Base-by-base conservation (phyloP, 35 echinoderm and acorn worm genomes). In the Ptychodera flava region DNA sequence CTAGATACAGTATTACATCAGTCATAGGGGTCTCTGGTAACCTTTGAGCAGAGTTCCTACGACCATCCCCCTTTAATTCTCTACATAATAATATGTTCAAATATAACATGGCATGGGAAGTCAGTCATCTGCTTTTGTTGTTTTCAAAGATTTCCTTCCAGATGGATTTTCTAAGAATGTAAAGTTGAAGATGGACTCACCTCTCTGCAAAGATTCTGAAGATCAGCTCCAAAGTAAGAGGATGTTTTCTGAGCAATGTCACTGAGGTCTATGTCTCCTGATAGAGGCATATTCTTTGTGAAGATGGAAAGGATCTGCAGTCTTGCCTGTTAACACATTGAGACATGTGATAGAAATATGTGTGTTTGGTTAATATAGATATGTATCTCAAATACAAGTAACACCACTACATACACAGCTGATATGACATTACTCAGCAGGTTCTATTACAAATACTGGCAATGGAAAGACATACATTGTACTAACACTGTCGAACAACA, bases 121-220 rank as follows among this genome's bases (percentile, higher is more conserved):
- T n/a, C n/a, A n/a, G n/a, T n/a, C n/a, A n/a, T n/a, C n/a, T n/a
- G n/a, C n/a, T n/a, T n/a, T n/a, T n/a, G n/a, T n/a, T n/a, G n/a
- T n/a, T n/a, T n/a, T n/a, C n/a, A n/a, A n/a, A n/a, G n/a, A n/a
- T n/a, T n/a, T n/a, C n/a, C n/a, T n/a, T n/a, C n/a, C n/a, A n/a
- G 37, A 52, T 0, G 28, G 35, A 86, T 15, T 76, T 45, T 15
- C 16, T 0, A 78, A 31, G 16, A 29, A 15, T 64, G 2, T n/a
- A 15, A 15, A 1, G 0, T 1, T 15, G 0, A 0, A 16, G 1
- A 35, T 35, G 15, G 1, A 35, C 29, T 84, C 77, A 91, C 89
- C 89, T 91, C 89, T 86, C 89, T 86, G 29, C 89, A 91, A 2
- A 90, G 31, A 30, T 79, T 78, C 33, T 91, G 84, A 30, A 91